Percentiles rank a stretch among this genome's conserved stretches.
phyloP scores from a whole-genome alignment of 2,888 invertebrate genomes.

The Suillia variegata region DNA sequence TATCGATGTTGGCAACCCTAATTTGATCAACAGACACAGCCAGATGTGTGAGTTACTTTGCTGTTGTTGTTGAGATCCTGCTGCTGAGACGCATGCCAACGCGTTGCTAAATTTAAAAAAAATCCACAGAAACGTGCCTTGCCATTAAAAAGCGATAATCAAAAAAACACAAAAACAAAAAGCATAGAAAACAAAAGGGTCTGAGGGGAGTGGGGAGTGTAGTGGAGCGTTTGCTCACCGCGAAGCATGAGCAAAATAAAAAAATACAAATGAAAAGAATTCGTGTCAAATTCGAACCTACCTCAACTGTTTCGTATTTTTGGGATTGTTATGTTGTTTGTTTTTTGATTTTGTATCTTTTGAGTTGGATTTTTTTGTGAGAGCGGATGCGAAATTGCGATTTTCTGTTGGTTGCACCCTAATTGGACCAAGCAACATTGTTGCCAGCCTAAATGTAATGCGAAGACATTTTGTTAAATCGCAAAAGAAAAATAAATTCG shows the following conservation, averaged over 20 bases:
- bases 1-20: no score
- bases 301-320: background rate
- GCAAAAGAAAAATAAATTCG: no score
- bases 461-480: no score
- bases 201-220: background rate
- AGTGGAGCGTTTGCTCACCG: no score
- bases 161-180: background rate
- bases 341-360: background rate
- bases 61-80: background rate
- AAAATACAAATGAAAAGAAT: background rate
- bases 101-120: background rate
- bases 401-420: no score
- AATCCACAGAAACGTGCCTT: background rate
- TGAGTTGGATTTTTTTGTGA: background rate
- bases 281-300: background rate
- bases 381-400: no score
- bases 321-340: no score
- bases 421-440: no score
- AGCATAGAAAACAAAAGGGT: background rate
- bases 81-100: background rate
- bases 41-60: background rate
- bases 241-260: background rate
- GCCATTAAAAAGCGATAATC: background rate
- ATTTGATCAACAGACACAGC: background rate
- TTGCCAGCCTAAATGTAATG: no score